Conservation (phyloP, 2,113 vertebrate genomes). For the Chlamydotis undulata region DNA sequence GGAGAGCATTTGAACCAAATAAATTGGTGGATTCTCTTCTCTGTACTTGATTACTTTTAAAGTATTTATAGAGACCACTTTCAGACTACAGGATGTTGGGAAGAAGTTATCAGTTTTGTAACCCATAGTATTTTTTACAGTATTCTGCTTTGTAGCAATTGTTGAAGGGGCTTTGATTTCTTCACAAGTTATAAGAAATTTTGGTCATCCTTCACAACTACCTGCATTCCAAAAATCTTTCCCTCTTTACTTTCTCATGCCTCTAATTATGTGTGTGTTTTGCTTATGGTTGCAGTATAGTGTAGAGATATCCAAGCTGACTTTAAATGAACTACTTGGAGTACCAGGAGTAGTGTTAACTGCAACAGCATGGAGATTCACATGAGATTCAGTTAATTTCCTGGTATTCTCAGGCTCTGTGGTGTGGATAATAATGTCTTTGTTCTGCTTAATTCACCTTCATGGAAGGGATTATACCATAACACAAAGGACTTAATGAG, state of each 20-base stretch:
- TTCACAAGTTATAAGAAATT: not conserved
- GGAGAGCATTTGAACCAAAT: not conserved
- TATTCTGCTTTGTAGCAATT: not conserved
- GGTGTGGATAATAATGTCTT: not conserved
- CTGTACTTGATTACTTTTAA: not conserved
- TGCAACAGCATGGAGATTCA: not conserved
- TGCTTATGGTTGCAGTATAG: not conserved
- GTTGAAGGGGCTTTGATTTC: not conserved
- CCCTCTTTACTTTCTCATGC: not conserved
- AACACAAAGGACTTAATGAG: not conserved
- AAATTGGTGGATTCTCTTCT: not conserved
- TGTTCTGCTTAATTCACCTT: not conserved
- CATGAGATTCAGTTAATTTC: not conserved
- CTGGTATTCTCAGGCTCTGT: not conserved
- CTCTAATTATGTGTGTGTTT: not conserved
- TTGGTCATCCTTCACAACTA: not conserved
- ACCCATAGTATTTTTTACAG: not conserved
- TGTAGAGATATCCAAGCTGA: not conserved
- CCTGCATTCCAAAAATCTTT: not conserved
- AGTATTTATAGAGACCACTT: not conserved
- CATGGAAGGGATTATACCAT: not conserved
- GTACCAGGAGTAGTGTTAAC: not conserved
- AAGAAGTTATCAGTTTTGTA: not conserved
- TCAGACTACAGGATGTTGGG: not conserved
- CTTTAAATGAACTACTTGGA: not conserved